Evolutionary conservation across 2,888 invertebrate genomes (phyloP).

Genomic region (Himalopsyche anomala): DNA sequence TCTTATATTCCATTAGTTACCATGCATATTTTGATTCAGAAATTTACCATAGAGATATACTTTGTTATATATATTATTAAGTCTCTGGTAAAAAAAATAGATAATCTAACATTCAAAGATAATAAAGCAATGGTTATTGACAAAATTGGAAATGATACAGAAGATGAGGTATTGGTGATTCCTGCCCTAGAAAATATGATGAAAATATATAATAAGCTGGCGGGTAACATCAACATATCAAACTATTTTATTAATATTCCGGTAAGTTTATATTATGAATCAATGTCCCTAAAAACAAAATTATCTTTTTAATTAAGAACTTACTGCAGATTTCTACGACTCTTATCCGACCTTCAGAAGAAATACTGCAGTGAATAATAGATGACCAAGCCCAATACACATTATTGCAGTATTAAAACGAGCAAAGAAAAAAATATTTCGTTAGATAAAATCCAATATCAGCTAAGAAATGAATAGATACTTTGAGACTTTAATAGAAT

Average conservation of each 20-base stretch:
- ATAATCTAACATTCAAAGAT: not conserved
- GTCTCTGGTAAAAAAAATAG: not conserved
- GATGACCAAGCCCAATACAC: no score
- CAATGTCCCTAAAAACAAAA: no score
- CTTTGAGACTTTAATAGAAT: no score
- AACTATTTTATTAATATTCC: conserved; percentile 31
- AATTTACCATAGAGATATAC: conserved; percentile 41
- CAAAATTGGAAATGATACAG: not conserved
- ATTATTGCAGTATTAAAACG: no score
- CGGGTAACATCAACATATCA: not conserved
- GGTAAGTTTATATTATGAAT: not conserved
- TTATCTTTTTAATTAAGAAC: no score
- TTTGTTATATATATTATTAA: conserved; percentile 2
- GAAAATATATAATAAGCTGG: conserved; percentile 3
- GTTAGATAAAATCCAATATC: no score
- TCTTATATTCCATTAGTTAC: not conserved
- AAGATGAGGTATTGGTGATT: not conserved
- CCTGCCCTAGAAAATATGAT: conserved; percentile 27
- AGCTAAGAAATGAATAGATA: no score
- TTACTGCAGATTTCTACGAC: no score
- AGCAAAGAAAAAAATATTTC: no score
- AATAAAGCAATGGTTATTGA: not conserved
- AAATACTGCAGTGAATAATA: no score
- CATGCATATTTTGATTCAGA: conserved; percentile 13
- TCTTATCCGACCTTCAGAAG: no score